Evolutionary conservation across 2,888 invertebrate genomes (phyloP).

Genomic region (Acronicta alni): DNA sequence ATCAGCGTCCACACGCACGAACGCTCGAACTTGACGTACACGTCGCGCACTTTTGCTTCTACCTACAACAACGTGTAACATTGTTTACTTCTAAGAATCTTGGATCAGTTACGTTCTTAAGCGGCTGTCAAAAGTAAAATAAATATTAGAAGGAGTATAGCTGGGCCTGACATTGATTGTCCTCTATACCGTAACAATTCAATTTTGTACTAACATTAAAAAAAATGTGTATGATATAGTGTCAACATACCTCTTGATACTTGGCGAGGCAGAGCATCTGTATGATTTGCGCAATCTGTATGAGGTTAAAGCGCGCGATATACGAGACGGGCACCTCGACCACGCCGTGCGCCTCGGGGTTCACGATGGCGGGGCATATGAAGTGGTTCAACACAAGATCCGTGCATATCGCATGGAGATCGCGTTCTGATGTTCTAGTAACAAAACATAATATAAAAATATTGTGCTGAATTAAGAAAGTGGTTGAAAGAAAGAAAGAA

Average conservation of each 20-base stretch:
- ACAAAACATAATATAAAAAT: background rate
- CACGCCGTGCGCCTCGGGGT: constrained; percentile 98
- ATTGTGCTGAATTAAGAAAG: too few relatives aligned
- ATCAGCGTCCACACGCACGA: constrained; percentile 94
- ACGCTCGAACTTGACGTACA: constrained; percentile 94
- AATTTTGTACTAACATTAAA: too few relatives aligned
- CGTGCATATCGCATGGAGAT: constrained; percentile 93
- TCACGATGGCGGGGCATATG: constrained; percentile 98
- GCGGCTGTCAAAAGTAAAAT: too few relatives aligned
- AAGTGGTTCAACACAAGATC: constrained; percentile 98
- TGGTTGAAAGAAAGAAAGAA: too few relatives aligned
- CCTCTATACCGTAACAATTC: too few relatives aligned
- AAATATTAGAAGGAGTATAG: too few relatives aligned
- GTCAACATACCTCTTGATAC: constrained; percentile 91
- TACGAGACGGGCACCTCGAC: constrained; percentile 97
- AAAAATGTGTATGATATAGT: too few relatives aligned
- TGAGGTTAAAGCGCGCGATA: constrained; percentile 96
- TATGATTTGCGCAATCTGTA: constrained; percentile 97
- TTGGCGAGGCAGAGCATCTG: constrained; percentile 96
- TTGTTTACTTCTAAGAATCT: too few relatives aligned
- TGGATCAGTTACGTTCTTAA: too few relatives aligned
- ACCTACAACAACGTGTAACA: constrained; percentile 67
- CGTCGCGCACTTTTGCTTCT: constrained; percentile 89
- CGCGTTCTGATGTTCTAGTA: constrained; percentile 79
- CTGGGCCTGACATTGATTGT: too few relatives aligned